Evolutionary conservation across 2,113 vertebrate genomes (phyloP).

Genomic region (Hyaena hyaena): DNA sequence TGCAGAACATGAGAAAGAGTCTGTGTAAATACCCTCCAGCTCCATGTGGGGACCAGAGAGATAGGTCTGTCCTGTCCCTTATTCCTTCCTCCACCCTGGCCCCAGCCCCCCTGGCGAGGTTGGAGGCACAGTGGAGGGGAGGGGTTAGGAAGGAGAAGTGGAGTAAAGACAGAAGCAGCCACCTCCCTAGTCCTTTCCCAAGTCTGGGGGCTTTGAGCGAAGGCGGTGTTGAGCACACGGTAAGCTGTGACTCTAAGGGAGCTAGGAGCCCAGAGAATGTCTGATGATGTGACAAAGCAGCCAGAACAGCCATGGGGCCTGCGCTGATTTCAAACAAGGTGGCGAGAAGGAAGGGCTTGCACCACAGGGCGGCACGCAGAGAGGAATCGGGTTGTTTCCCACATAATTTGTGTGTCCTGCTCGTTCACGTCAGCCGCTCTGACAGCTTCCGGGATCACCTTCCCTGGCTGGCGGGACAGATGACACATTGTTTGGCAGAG

Average conservation of each 20-base stretch:
- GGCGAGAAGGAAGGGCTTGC: background rate
- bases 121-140: no score
- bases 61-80: background rate
- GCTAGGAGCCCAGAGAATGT: background rate
- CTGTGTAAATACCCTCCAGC: background rate
- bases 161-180: background rate
- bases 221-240: rapidly evolving
- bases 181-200: background rate
- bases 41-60: background rate
- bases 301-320: background rate
- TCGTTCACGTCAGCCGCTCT: no score
- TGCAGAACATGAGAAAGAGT: background rate
- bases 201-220: rapidly evolving
- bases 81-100: no score
- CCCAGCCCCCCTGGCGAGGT: background rate
- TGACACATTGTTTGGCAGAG: background rate
- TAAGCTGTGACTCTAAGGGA: background rate
- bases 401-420: background rate
- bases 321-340: background rate
- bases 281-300: background rate
- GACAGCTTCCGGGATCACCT: background rate
- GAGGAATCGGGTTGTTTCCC: background rate
- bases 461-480: background rate
- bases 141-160: background rate
- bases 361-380: rapidly evolving